These are phyloP conservation scores for Sebastes kiyomatsui DNA, from an alignment of 2,797 vertebrate species.

Conservation along the genomic window DNA sequence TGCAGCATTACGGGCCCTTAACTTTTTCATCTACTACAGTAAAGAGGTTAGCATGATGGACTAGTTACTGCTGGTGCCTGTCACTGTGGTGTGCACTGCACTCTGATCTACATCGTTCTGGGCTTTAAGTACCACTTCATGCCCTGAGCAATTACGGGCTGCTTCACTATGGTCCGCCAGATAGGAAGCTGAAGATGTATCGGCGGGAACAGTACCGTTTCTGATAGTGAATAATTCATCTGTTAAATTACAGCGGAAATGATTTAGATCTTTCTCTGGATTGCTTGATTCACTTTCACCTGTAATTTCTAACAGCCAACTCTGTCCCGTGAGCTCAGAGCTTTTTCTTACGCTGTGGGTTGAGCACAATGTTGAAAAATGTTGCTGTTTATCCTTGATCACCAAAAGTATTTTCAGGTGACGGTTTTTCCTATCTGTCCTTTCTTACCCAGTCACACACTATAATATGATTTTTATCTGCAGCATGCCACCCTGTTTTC, in stretches of 20 bases:
- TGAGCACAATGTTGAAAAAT: not conserved
- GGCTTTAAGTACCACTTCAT: constrained; percentile 72
- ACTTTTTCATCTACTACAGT: constrained; percentile 52
- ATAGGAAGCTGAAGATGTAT: constrained; percentile 63
- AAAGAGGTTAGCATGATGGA: constrained; percentile 70
- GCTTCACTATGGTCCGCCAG: constrained; percentile 44
- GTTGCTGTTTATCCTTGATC: not conserved
- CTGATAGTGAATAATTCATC: constrained; percentile 80
- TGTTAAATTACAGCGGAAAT: constrained; percentile 59
- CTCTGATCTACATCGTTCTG: constrained; percentile 76
- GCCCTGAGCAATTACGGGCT: constrained; percentile 70
- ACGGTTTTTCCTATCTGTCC: not conserved
- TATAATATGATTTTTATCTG: not conserved
- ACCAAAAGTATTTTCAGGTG: not conserved
- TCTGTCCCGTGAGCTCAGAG: not conserved
- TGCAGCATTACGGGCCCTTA: constrained; percentile 44
- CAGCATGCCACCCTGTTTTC: not conserved
- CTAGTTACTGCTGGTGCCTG: constrained; percentile 69
- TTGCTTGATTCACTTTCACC: constrained; percentile 56
- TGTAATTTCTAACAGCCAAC: constrained; percentile 31
- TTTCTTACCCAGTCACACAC: not conserved
- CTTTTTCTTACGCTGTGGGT: not conserved
- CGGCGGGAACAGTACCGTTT: constrained; percentile 64
- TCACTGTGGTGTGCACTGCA: constrained; percentile 70
- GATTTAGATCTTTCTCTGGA: constrained; percentile 57